phyloP scores from a whole-genome alignment of 1,140 invertebrate genomes.

The Listronotus bonariensis region DNA sequence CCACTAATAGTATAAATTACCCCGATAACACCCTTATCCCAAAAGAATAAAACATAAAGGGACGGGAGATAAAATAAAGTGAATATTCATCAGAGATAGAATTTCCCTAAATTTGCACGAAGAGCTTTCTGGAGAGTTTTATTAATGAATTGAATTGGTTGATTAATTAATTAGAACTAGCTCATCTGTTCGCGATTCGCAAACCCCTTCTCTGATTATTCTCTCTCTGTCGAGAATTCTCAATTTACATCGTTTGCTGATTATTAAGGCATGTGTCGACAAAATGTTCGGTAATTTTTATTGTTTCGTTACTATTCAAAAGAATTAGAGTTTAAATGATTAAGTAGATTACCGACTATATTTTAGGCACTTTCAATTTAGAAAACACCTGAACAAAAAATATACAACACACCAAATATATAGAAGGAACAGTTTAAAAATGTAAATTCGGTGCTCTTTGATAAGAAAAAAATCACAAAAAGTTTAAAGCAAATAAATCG shows the following conservation, averaged over 20 bases:
- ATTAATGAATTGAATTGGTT: constrained; percentile 55
- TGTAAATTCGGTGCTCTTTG: too few relatives aligned
- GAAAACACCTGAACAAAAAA: too few relatives aligned
- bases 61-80: constrained; percentile 20
- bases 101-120: constrained; percentile 53
- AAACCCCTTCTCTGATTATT: constrained; percentile 34
- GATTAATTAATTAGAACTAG: constrained; percentile 56
- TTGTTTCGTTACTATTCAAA: not conserved
- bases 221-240: constrained; percentile 41
- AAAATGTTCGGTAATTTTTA: constrained; percentile 13
- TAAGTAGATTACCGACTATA: too few relatives aligned
- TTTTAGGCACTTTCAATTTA: too few relatives aligned
- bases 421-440: too few relatives aligned
- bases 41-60: not conserved
- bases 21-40: not conserved
- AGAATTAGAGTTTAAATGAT: too few relatives aligned
- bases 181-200: constrained; percentile 47
- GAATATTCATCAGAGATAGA: constrained; percentile 49
- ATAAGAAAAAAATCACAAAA: too few relatives aligned
- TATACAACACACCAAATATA: too few relatives aligned
- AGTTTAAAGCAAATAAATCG: too few relatives aligned
- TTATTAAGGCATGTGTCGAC: constrained; percentile 25
- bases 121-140: constrained; percentile 42
- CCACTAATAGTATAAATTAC: not conserved
- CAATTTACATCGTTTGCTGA: constrained; percentile 49